Evolutionary conservation across 2,113 vertebrate genomes (phyloP).

Genomic region (Dendrocopos noguchii): DNA sequence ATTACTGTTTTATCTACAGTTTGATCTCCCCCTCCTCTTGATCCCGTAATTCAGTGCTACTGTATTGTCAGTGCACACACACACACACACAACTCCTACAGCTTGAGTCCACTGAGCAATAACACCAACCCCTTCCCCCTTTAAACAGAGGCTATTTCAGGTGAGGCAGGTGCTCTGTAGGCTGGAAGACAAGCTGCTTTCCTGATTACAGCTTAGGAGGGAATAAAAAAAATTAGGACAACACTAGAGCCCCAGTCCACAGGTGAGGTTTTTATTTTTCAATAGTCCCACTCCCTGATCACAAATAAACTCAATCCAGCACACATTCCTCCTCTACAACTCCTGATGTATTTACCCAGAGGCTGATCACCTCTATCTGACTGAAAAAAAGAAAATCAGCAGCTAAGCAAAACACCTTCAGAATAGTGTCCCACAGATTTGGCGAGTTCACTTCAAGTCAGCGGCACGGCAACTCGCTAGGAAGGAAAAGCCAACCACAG

Average conservation of each 20-base stretch:
- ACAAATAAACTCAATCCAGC: not conserved
- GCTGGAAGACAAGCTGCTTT: not conserved
- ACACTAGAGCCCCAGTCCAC: not conserved
- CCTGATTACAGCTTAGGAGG: not conserved
- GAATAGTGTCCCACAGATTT: not conserved
- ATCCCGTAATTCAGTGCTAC: not conserved
- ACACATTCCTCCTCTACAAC: not conserved
- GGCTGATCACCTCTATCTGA: not conserved
- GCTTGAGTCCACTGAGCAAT: not conserved
- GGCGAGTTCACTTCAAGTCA: not conserved
- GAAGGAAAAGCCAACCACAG: constrained; percentile 40
- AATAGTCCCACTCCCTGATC: not conserved
- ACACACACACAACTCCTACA: not conserved
- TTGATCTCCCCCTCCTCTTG: not conserved
- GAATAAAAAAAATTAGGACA: not conserved
- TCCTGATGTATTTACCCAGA: not conserved
- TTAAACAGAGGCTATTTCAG: not conserved
- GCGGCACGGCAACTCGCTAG: not conserved
- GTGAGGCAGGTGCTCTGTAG: not conserved
- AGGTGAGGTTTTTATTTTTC: not conserved
- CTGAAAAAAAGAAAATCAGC: not conserved
- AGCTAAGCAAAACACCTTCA: not conserved
- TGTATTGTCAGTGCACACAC: not conserved
- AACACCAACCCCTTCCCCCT: not conserved
- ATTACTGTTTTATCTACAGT: not conserved